Evolutionary conservation across 2,888 invertebrate species (phyloP).

Genomic region (Perithous albicinctus): DNA sequence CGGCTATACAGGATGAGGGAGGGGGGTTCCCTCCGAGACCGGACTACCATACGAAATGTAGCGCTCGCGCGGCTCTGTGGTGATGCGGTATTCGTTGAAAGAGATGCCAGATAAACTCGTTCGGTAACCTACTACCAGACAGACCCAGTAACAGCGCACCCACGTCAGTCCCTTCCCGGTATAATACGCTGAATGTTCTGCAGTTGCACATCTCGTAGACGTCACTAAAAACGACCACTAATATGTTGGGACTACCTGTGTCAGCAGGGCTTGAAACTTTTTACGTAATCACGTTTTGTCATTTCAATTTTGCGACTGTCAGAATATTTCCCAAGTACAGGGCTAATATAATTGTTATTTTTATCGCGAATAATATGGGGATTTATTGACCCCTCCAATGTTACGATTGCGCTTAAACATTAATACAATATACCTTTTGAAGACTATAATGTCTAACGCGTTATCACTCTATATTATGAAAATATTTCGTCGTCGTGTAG

Average conservation of each 20-base stretch:
- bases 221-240: conserved; percentile 11
- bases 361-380: no score
- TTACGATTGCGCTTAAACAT: no score
- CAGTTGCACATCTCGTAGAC: background rate
- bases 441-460: no score
- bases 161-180: conserved; percentile 34
- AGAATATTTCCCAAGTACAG: background rate
- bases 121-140: conserved; percentile 50
- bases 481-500: no score
- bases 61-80: conserved; percentile 20
- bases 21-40: background rate
- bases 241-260: conserved; percentile 12
- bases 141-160: conserved; percentile 41
- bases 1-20: conserved; percentile 35
- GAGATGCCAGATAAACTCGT: conserved; percentile 64
- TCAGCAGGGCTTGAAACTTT: background rate
- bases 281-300: background rate
- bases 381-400: no score
- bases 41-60: conserved; percentile 35
- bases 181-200: background rate
- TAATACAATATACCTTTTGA: no score
- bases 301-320: background rate
- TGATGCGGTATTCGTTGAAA: conserved; percentile 49
- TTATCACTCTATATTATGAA: no score
- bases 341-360: background rate